Conservation (phyloP, 2,888 invertebrate genomes). For the Auanema freiburgensis region DNA sequence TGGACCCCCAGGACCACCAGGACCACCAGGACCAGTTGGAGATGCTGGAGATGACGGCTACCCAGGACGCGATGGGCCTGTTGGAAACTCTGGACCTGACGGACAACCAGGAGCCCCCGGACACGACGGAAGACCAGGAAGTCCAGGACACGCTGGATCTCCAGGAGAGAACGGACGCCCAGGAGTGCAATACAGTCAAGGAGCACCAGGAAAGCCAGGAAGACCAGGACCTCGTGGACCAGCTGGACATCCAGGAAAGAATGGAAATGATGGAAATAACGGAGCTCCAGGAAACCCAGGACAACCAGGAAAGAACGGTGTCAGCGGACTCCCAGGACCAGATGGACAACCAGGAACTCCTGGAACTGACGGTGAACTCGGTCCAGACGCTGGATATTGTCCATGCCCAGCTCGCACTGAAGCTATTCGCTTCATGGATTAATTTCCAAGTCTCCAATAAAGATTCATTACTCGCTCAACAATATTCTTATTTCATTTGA, state of each 20-base stretch:
- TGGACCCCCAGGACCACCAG: slow-evolving; percentile 32
- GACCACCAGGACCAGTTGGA: slow-evolving; percentile 26
- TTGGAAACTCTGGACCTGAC: slow-evolving; percentile 39
- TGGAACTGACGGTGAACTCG: slow-evolving; percentile 28
- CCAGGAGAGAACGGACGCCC: slow-evolving; percentile 37
- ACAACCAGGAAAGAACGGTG: slow-evolving; percentile 34
- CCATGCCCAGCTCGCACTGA: too few species aligned
- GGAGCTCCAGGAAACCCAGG: slow-evolving; percentile 39
- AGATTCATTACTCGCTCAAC: too few species aligned
- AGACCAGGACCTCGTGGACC: slow-evolving; percentile 33
- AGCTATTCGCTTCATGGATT: too few species aligned
- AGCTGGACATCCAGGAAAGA: slow-evolving; percentile 16
- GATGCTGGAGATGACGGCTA: slow-evolving; percentile 25
- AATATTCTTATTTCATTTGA: too few species aligned
- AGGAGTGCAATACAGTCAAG: slow-evolving; percentile 22
- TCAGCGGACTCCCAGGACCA: slow-evolving; percentile 27
- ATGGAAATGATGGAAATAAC: slow-evolving; percentile 32
- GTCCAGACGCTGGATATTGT: slow-evolving; percentile 32
- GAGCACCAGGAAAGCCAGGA: slow-evolving; percentile 35
- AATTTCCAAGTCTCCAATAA: too few species aligned
- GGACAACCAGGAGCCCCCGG: slow-evolving; percentile 40
- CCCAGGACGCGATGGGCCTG: slow-evolving; percentile 30
- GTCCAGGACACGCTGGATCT: slow-evolving; percentile 34
- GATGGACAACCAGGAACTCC: slow-evolving; percentile 35
- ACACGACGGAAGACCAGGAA: slow-evolving; percentile 37